These are phyloP conservation scores for Junonia oenone DNA, from an alignment of 2,888 invertebrate genomes.

Conservation along the genomic window DNA sequence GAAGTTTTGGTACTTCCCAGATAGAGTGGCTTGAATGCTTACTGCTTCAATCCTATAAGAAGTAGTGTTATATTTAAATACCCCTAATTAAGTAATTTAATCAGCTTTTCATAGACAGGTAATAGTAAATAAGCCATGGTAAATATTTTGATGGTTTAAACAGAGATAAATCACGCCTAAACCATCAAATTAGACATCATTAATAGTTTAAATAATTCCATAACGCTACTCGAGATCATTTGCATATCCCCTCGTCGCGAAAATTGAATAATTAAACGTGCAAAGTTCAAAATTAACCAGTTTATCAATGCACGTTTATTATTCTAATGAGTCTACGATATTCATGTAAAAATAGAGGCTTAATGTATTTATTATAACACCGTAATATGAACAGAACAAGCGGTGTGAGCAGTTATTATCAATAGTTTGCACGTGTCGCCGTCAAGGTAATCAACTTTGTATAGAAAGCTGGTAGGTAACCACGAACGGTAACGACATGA, in stretches of 20 bases:
- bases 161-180: no score
- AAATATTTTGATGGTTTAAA: no score
- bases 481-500: slow-evolving; percentile 2
- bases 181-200: neutral
- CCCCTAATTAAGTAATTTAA: no score
- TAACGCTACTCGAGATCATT: neutral
- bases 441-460: slow-evolving; percentile 32
- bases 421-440: slow-evolving; percentile 33
- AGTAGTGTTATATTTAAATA: no score
- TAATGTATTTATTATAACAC: neutral
- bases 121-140: no score
- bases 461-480: slow-evolving; percentile 23
- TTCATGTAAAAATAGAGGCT: neutral
- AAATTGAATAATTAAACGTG: neutral
- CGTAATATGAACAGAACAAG: slow-evolving; percentile 11
- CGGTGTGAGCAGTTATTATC: slow-evolving; percentile 19
- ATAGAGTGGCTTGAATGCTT: no score
- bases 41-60: no score
- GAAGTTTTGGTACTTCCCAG: no score
- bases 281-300: neutral
- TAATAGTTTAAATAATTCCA: neutral
- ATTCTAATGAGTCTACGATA: neutral
- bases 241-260: neutral
- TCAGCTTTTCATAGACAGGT: no score
- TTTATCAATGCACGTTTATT: neutral